A percentile compares a stretch with the other conserved stretches of the same genome.
Conservation (phyloP, 2,113 vertebrate species). For the Charadrius vociferus region DNA sequence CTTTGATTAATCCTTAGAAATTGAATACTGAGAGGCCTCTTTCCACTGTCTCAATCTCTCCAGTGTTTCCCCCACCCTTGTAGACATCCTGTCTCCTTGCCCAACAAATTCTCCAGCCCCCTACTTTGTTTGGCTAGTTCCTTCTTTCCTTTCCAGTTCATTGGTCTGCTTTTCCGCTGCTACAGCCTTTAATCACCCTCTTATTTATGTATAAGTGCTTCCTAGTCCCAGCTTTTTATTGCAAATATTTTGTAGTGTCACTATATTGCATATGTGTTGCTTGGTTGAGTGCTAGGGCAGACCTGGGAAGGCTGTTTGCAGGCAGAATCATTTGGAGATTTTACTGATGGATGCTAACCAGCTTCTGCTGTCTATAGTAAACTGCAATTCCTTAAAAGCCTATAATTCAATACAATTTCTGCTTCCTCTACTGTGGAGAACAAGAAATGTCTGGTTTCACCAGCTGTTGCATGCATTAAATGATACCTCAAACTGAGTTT, state of each 20-base stretch:
- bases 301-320: neutral
- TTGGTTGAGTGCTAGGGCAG: neutral
- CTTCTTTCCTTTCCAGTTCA: neutral
- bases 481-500: neutral
- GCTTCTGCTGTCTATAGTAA: neutral
- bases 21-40: neutral
- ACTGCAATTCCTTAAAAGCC: neutral
- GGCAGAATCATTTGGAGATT: neutral
- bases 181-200: neutral
- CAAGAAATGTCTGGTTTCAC: neutral
- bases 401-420: neutral
- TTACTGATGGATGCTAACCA: neutral
- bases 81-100: constrained; percentile 44
- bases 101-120: neutral
- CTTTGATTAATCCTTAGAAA: constrained; percentile 24
- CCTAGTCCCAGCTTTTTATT: neutral
- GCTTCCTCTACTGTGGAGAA: neutral
- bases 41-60: neutral
- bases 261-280: neutral
- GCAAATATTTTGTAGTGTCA: neutral
- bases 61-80: neutral
- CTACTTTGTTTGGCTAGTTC: neutral
- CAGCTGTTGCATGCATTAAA: neutral
- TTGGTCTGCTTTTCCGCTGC: neutral
- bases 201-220: neutral